phyloP scores from a whole-genome alignment of 2,113 vertebrate genomes.

The Sapayoa aenigma region DNA sequence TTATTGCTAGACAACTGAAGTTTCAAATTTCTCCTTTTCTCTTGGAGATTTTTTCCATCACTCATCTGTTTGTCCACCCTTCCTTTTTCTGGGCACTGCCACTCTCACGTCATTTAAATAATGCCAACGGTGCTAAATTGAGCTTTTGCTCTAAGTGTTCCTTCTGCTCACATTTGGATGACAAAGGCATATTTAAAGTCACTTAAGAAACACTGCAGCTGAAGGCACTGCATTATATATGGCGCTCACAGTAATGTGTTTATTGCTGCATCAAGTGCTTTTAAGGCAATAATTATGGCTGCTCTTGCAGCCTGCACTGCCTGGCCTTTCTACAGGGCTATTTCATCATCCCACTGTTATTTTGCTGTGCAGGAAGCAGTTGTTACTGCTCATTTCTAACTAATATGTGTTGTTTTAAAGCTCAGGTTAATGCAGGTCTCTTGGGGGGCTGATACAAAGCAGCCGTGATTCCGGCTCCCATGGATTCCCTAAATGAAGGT shows the following conservation, averaged over 20 bases:
- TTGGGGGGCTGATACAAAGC: neutral
- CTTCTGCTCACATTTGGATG: slow-evolving; percentile 18
- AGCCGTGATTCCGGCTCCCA: neutral
- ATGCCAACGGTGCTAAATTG: neutral
- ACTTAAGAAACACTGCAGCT: neutral
- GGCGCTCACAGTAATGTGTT: neutral
- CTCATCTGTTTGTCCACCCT: neutral
- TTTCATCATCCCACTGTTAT: neutral
- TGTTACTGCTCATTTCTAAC: neutral
- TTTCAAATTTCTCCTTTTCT: neutral
- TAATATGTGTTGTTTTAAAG: neutral
- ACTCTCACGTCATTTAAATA: neutral
- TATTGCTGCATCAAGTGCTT: slow-evolving; percentile 31
- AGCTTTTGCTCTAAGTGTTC: neutral
- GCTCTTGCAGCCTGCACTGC: neutral
- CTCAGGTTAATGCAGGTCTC: neutral
- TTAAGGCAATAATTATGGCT: slow-evolving; percentile 29
- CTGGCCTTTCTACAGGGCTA: neutral
- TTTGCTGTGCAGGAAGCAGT: neutral
- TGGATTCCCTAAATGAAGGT: neutral
- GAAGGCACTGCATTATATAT: neutral
- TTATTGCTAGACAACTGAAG: neutral
- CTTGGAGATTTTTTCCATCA: neutral
- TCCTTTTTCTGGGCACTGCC: neutral
- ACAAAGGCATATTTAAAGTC: slow-evolving; percentile 30